Evolutionary conservation across 2,113 vertebrate genomes (phyloP), one percentile per base, ranked within the genome.

Genomic region (Scytalopus superciliaris): DNA sequence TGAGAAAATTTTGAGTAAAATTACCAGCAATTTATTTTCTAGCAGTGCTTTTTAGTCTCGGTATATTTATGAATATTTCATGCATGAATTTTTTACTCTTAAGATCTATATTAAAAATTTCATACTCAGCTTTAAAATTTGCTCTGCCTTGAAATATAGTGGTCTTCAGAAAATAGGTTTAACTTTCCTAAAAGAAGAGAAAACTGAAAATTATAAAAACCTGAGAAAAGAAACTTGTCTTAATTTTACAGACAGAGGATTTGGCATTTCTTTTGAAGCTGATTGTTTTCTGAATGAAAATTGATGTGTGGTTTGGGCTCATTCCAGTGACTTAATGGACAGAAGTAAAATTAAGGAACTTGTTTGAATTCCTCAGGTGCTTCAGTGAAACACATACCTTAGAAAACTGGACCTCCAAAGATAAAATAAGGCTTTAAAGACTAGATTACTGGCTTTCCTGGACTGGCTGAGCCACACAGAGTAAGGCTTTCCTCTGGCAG

Each of bases 81-180:
- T 81, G 59, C 27, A 23, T 16, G 6, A 76, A 7, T 81, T 56
- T 76, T 89, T 91, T 88, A 66, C 40, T 81, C 19, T 81, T 93
- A 67, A 57, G 50, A 45, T 64, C 64, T 52, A 62, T 75, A 53
- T 76, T 95, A 89, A 89, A 91, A 94, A 82, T 64, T 89, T 93
- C 62, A 89, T 79, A 27, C 27, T 91, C 37, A 50, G 60, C 73
- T 84, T 94, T 89, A 82, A 89, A 79, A 66, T 91, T 87, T 76
- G 45, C 24, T 84, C 57, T 82, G 37, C 35, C n/a, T 85, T 78
- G 69, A 91, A 92, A 72, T 47, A 27, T 1, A 44, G n/a, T 23
- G 70, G 60, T 37, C 50, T 86, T 90, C 24, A 31, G 49, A 87
- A 92, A 89, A 76, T 22, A 72, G 56, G 24, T 68, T 83, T 55